These are phyloP conservation scores for Drosophila kanekoi DNA, from an alignment of 2,888 invertebrate genomes.

Conservation along the genomic window DNA sequence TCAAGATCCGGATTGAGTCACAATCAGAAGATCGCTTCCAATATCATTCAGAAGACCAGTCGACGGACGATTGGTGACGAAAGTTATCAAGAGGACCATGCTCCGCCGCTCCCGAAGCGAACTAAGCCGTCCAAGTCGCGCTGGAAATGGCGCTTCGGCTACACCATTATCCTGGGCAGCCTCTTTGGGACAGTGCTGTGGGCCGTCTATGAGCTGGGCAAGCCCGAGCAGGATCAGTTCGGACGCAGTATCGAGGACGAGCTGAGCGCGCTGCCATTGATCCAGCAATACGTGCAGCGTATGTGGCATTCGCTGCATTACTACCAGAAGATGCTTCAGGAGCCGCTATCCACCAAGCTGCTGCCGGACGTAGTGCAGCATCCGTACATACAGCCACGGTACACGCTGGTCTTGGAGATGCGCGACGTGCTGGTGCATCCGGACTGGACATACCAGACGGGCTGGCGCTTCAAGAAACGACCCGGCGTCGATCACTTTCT, in stretches of 20 bases:
- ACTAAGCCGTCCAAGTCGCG: neutral
- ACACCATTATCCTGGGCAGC: conserved; percentile 86
- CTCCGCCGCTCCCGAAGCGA: too few species aligned
- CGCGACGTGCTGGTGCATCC: conserved; percentile 98
- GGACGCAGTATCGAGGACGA: conserved; percentile 91
- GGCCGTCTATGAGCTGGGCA: conserved; percentile 89
- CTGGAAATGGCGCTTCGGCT: conserved; percentile 26
- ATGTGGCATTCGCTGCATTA: conserved; percentile 90
- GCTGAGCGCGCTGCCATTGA: conserved; percentile 88
- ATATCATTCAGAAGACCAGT: neutral
- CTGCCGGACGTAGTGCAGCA: conserved; percentile 95
- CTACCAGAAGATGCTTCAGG: conserved; percentile 93
- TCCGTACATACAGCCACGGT: conserved; percentile 97
- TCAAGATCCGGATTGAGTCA: neutral
- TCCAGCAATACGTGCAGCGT: conserved; percentile 90
- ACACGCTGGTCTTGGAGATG: conserved; percentile 97
- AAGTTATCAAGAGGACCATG: too few species aligned
- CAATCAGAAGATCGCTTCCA: too few species aligned
- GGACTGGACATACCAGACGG: conserved; percentile 99
- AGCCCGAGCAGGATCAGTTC: conserved; percentile 89
- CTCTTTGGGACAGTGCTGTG: conserved; percentile 87
- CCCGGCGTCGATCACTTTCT: conserved; percentile 98
- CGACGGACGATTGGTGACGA: neutral
- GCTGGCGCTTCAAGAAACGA: conserved; percentile 99
- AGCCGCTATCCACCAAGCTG: conserved; percentile 96